These are phyloP conservation scores for Spea bombifrons DNA, from an alignment of 2,113 vertebrate species.

Conservation along the genomic window DNA sequence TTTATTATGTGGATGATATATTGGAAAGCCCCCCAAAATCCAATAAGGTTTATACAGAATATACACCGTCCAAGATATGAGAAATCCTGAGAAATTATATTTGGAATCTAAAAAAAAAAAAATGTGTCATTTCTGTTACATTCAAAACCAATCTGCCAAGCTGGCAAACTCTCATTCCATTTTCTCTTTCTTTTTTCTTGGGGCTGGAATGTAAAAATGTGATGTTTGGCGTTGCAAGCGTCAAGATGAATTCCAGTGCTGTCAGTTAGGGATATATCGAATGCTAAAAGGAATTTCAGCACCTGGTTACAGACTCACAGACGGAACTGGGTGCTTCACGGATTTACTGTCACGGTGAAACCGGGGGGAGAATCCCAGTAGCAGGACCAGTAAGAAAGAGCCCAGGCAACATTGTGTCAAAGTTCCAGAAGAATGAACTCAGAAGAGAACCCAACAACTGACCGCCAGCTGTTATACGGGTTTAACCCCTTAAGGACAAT, in stretches of 20 bases:
- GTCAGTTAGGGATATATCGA: neutral
- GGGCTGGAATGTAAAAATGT: neutral
- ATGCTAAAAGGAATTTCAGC: too few relatives aligned
- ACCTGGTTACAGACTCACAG: neutral
- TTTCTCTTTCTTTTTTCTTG: neutral
- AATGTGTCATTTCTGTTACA: neutral
- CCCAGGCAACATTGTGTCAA: too few relatives aligned
- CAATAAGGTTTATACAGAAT: neutral
- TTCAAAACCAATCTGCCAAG: neutral
- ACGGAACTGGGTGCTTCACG: neutral
- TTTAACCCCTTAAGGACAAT: too few relatives aligned
- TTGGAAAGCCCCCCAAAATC: neutral
- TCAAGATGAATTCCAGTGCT: neutral
- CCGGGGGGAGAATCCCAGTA: too few relatives aligned
- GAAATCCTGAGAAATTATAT: neutral
- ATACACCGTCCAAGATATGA: neutral
- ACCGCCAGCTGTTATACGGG: too few relatives aligned
- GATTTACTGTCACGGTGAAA: too few relatives aligned
- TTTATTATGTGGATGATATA: neutral
- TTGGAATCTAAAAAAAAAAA: neutral
- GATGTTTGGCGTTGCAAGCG: neutral
- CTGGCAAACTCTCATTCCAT: neutral
- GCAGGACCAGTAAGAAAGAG: too few relatives aligned
- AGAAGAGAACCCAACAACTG: too few relatives aligned
- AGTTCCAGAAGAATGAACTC: too few relatives aligned